A percentile compares a stretch with the other conserved stretches of the same genome.
phyloP scores from a whole-genome alignment of 2,113 vertebrate genomes.

The Lasiurus borealis region DNA sequence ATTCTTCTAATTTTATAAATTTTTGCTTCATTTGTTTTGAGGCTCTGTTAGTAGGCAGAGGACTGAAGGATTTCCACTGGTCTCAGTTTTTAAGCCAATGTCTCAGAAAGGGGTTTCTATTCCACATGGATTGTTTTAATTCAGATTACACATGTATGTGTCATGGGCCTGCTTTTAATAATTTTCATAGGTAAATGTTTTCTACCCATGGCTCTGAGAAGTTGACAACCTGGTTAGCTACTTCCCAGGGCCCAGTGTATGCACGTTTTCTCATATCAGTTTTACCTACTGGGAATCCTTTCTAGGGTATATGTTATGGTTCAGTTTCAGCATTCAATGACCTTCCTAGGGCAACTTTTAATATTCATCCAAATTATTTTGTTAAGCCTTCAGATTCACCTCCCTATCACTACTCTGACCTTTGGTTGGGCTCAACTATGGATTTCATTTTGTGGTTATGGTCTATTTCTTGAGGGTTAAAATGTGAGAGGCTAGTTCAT shows the following conservation, averaged over 20 bases:
- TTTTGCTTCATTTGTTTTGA: background rate
- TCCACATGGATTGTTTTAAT: background rate
- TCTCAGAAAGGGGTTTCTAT: conserved; percentile 17
- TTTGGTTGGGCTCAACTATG: background rate
- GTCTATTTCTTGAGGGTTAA: background rate
- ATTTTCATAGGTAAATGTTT: background rate
- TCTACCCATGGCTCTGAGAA: background rate
- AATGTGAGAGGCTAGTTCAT: background rate
- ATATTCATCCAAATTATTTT: background rate
- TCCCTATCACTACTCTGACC: background rate
- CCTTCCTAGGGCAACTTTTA: background rate
- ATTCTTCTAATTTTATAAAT: background rate
- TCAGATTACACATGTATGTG: background rate
- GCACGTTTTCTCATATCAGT: background rate
- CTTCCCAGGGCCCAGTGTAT: background rate
- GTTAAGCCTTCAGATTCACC: background rate
- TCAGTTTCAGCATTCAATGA: background rate
- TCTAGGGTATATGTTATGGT: background rate
- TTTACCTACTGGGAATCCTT: background rate
- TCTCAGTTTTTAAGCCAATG: background rate
- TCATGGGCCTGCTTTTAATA: background rate
- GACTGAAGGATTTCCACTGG: background rate
- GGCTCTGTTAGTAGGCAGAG: background rate
- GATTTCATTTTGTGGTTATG: background rate
- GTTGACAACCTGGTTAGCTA: background rate